These are phyloP conservation scores for Galleria mellonella DNA, from an alignment of 1,140 invertebrate genomes.

Conservation along the genomic window DNA sequence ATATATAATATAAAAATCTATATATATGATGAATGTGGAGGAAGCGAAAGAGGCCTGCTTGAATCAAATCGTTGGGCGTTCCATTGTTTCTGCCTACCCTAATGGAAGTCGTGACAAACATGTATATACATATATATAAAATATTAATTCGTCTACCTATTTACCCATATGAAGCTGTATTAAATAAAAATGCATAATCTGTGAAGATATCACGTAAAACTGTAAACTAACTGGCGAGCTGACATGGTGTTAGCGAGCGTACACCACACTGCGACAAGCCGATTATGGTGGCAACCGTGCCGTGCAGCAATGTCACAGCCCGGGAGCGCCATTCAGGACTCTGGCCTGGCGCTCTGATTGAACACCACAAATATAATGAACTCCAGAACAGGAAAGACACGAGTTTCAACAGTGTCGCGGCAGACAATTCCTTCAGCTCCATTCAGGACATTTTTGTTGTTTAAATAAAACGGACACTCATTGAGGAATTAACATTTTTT, in stretches of 20 bases:
- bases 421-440: conserved; percentile 32
- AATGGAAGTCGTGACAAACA: too few species aligned
- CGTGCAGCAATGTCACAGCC: conserved; percentile 60
- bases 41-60: too few species aligned
- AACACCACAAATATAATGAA: conserved; percentile 32
- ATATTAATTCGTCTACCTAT: too few species aligned
- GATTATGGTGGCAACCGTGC: conserved; percentile 41
- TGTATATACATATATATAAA: too few species aligned
- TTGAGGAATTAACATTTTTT: too few species aligned
- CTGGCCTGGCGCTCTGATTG: conserved; percentile 7
- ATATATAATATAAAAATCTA: too few species aligned
- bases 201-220: background rate
- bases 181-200: too few species aligned
- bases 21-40: too few species aligned
- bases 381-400: conserved; percentile 52
- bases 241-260: conserved; percentile 14
- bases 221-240: conserved; percentile 33
- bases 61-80: too few species aligned
- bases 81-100: too few species aligned
- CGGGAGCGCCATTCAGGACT: conserved; percentile 65
- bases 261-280: conserved; percentile 63
- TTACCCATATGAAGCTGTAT: too few species aligned
- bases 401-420: conserved; percentile 31
- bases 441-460: conserved; percentile 16
- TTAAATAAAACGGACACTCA: too few species aligned